These are phyloP conservation scores for Bubalus kerabau DNA, from an alignment of 2,113 vertebrate genomes.

Conservation along the genomic window DNA sequence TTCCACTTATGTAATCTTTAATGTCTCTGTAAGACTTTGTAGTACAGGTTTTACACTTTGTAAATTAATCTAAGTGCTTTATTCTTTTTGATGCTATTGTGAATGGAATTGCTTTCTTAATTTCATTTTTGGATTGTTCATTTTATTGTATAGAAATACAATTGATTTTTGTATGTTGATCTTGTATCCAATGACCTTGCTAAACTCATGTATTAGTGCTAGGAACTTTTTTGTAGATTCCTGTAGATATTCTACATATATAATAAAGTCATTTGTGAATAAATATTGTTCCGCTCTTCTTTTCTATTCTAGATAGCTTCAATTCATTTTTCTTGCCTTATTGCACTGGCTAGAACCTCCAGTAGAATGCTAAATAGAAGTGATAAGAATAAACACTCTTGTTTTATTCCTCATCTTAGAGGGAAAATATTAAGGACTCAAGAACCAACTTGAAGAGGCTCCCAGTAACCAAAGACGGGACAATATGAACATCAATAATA, in stretches of 20 bases:
- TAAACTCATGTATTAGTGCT: not conserved
- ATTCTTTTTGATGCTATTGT: not conserved
- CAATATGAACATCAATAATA: not conserved
- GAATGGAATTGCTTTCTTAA: conserved; percentile 1
- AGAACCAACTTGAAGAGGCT: not conserved
- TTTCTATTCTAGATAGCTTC: not conserved
- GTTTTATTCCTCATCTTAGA: not conserved
- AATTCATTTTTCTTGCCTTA: conserved; percentile 21
- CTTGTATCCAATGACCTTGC: not conserved
- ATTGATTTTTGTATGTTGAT: not conserved
- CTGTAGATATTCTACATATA: not conserved
- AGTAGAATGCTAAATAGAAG: not conserved
- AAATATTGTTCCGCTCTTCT: not conserved
- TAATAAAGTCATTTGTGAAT: not conserved
- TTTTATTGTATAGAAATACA: not conserved
- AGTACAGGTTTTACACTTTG: not conserved
- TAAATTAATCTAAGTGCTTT: not conserved
- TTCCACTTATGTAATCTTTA: not conserved
- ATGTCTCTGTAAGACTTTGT: not conserved
- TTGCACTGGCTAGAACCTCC: not conserved
- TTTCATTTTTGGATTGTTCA: not conserved
- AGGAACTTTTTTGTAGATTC: not conserved
- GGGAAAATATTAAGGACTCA: not conserved
- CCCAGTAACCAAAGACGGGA: not conserved
- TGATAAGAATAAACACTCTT: not conserved